These are phyloP conservation scores for Punctoribates punctum DNA, from an alignment of 2,888 invertebrate species.

Conservation along the genomic window DNA sequence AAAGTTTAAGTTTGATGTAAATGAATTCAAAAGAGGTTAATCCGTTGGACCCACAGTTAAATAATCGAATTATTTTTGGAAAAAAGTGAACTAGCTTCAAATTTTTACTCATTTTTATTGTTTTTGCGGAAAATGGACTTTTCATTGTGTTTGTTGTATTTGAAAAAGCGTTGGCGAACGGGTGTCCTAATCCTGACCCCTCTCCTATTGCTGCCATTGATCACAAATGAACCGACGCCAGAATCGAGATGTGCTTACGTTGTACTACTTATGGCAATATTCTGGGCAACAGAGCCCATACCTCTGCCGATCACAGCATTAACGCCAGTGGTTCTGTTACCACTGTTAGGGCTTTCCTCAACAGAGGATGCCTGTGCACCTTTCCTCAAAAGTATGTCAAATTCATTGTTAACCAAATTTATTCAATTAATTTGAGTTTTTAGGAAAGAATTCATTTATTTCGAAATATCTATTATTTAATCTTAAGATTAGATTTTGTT, in stretches of 20 bases:
- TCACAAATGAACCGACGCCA: background rate
- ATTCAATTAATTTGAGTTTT: background rate
- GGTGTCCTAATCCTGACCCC: background rate
- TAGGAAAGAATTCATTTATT: background rate
- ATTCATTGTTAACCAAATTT: background rate
- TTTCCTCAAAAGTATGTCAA: conserved; percentile 35
- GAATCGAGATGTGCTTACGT: conserved; percentile 52
- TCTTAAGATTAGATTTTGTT: no score
- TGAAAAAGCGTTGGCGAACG: conserved; percentile 14
- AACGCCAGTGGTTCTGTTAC: conserved; percentile 45
- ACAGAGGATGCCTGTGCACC: conserved; percentile 41
- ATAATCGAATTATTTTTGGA: background rate
- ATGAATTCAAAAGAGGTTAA: background rate
- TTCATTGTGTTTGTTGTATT: background rate
- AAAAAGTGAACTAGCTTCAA: background rate
- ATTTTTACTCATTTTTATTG: background rate
- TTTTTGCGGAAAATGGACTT: background rate
- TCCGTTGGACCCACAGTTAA: background rate
- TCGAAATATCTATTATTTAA: no score
- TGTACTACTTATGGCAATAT: conserved; percentile 50
- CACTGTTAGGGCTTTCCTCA: conserved; percentile 37
- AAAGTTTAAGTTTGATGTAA: background rate
- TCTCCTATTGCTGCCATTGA: background rate
- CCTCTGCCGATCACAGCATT: conserved; percentile 50
- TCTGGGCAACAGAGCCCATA: conserved; percentile 50